Conservation (phyloP, 2,113 vertebrate species). For the Chinchilla lanigera region DNA sequence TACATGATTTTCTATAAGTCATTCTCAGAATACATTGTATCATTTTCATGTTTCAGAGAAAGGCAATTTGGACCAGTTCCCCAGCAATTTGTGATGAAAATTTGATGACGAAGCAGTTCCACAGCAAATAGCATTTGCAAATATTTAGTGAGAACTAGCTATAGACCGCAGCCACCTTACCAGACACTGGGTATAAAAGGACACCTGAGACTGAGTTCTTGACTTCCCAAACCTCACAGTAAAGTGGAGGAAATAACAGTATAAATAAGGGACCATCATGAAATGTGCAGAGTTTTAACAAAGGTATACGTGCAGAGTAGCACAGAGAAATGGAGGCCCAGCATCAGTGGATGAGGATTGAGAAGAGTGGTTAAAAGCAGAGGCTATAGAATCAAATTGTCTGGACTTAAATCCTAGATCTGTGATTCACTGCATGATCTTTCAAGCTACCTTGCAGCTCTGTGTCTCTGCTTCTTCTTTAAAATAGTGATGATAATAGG, state of each 20-base stretch:
- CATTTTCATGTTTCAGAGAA: constrained; percentile 74
- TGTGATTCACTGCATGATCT: constrained; percentile 8
- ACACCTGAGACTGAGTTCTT: constrained; percentile 44
- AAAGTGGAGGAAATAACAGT: not conserved
- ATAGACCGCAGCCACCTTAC: not conserved
- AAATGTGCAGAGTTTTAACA: constrained; percentile 8
- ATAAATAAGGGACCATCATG: not conserved
- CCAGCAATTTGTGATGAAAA: constrained; percentile 68
- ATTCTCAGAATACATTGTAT: constrained; percentile 68
- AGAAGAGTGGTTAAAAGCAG: not conserved
- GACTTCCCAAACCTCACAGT: constrained; percentile 39
- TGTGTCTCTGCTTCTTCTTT: not conserved
- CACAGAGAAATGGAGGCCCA: not conserved
- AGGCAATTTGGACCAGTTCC: constrained; percentile 72
- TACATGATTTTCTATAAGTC: constrained; percentile 76
- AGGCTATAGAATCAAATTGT: not conserved
- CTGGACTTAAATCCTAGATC: constrained; percentile 15
- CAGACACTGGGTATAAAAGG: not conserved
- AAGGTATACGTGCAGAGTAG: not conserved
- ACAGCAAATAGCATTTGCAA: constrained; percentile 60
- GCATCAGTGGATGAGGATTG: not conserved
- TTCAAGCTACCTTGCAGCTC: not conserved
- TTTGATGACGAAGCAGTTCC: constrained; percentile 67
- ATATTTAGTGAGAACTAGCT: constrained; percentile 48
- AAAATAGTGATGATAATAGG: not conserved